These are phyloP conservation scores for Macaca mulatta DNA, from an alignment of 2,113 vertebrate genomes.

Conservation along the genomic window DNA sequence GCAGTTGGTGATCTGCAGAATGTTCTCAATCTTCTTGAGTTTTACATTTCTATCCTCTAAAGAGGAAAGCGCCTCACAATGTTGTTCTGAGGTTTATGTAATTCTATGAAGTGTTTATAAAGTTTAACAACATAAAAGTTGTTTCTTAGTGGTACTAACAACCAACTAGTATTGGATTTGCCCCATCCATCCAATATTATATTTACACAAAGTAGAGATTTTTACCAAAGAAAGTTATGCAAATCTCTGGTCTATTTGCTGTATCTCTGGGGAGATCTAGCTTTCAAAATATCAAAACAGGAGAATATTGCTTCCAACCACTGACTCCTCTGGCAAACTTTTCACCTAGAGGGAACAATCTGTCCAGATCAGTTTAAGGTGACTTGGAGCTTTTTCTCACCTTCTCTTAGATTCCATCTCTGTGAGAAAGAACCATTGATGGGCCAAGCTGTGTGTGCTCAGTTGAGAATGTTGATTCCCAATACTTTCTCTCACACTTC, in stretches of 20 bases:
- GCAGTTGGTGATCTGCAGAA: neutral
- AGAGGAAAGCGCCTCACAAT: neutral
- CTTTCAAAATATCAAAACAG: conserved; percentile 17
- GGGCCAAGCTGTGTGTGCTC: neutral
- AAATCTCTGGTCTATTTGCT: neutral
- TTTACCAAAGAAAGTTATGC: neutral
- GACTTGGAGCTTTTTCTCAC: neutral
- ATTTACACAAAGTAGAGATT: neutral
- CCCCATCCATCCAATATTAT: neutral
- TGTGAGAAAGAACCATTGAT: neutral
- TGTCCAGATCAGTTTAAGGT: neutral
- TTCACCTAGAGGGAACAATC: neutral
- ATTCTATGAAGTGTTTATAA: neutral
- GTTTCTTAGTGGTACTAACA: neutral
- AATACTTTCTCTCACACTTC: neutral
- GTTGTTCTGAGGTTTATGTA: neutral
- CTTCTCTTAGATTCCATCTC: neutral
- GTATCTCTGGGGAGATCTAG: neutral
- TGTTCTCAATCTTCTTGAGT: neutral
- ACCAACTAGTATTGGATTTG: neutral
- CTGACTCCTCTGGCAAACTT: neutral
- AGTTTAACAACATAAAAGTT: neutral
- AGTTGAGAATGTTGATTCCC: neutral
- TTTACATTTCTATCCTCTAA: neutral
- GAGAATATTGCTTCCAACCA: neutral